Evolutionary conservation across 1,140 invertebrate species (phyloP).

Genomic region (Aphis craccivora): DNA sequence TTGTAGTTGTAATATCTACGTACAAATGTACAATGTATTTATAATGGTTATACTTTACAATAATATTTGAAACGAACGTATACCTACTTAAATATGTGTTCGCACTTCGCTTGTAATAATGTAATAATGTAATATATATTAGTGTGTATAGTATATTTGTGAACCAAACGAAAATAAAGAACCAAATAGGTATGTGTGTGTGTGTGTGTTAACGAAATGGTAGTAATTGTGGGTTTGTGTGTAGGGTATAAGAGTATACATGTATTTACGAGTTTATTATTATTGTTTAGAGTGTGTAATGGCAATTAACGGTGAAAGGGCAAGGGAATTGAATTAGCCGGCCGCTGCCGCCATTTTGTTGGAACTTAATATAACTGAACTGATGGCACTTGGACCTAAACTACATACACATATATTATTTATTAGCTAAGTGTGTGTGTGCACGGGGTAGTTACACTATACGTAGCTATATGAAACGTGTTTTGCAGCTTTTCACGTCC

Average conservation of each 20-base stretch:
- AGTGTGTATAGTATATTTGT: neutral
- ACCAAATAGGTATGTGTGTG: neutral
- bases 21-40: neutral
- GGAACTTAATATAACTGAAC: constrained; percentile 43
- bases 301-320: constrained; percentile 48
- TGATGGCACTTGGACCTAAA: constrained; percentile 40
- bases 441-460: neutral
- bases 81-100: neutral
- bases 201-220: constrained; percentile 26
- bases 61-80: neutral
- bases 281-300: constrained; percentile 41
- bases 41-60: neutral
- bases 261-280: constrained; percentile 20
- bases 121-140: neutral
- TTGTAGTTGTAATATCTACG: neutral
- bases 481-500: constrained; percentile 34
- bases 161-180: neutral
- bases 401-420: neutral
- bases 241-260: neutral
- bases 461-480: neutral
- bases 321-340: constrained; percentile 34
- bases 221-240: constrained; percentile 21
- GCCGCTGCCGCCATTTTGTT: constrained; percentile 33
- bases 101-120: neutral
- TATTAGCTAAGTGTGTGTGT: neutral